phyloP scores from a whole-genome alignment of 2,888 invertebrate species.

The Drosophila subsilvestris region DNA sequence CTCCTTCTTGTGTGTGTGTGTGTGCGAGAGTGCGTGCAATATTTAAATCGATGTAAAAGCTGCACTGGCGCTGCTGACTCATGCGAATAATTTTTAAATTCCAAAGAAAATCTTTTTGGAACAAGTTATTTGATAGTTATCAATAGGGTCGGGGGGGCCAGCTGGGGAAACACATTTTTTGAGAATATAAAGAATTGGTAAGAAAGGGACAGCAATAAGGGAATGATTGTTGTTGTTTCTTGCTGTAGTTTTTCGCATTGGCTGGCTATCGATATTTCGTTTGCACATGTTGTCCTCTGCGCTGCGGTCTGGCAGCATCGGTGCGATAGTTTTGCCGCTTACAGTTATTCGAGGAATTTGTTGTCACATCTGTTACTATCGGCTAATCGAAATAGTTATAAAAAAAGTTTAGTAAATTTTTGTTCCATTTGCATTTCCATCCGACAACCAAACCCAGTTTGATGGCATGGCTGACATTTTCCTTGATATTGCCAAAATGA shows the following conservation, averaged over 20 bases:
- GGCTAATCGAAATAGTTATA: slow-evolving; percentile 46
- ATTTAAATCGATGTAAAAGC: slow-evolving; percentile 33
- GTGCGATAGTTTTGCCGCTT: not conserved
- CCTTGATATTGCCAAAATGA: slow-evolving; percentile 41
- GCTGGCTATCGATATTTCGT: not conserved
- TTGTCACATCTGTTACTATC: slow-evolving; percentile 42
- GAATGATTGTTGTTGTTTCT: not conserved
- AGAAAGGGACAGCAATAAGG: not conserved
- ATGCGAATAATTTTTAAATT: slow-evolving; percentile 62
- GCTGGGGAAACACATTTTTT: not conserved
- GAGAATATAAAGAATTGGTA: slow-evolving; percentile 12
- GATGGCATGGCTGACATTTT: slow-evolving; percentile 30
- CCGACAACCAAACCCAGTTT: slow-evolving; percentile 30
- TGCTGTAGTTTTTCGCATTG: not conserved
- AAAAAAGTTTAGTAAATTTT: slow-evolving; percentile 59
- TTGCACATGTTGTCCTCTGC: not conserved
- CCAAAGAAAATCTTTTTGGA: slow-evolving; percentile 50
- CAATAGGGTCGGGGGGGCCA: not conserved
- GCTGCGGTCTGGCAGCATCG: not conserved
- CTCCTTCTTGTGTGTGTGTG: slow-evolving; percentile 1
- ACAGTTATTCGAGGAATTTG: slow-evolving; percentile 14
- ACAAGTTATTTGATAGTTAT: slow-evolving; percentile 42
- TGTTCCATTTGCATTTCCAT: slow-evolving; percentile 51
- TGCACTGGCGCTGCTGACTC: slow-evolving; percentile 57
- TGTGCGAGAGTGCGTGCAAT: slow-evolving; percentile 19